These are phyloP conservation scores for Megalops cyprinoides DNA, from an alignment of 2,797 vertebrate species.

Conservation along the genomic window DNA sequence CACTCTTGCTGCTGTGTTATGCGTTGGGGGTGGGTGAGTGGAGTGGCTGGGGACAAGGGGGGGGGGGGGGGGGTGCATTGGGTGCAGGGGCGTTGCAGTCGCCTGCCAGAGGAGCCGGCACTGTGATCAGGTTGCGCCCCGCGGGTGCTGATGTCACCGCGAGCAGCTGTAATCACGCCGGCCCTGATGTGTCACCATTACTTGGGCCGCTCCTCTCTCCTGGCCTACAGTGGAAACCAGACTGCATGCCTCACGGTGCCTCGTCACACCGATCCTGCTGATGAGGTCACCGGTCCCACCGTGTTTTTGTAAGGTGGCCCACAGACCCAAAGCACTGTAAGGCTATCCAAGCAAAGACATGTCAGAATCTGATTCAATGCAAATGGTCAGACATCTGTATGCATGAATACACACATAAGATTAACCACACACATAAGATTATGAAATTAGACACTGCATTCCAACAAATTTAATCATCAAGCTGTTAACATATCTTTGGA, in stretches of 20 bases:
- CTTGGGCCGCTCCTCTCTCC: not conserved
- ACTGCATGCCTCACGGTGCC: not conserved
- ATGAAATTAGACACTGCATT: not conserved
- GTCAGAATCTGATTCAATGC: too few species aligned
- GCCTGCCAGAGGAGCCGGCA: conserved; percentile 67
- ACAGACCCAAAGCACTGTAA: not conserved
- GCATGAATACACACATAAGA: too few species aligned
- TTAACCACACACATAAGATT: too few species aligned
- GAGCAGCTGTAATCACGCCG: conserved; percentile 1
- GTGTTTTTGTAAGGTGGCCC: too few species aligned
- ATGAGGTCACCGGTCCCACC: too few species aligned
- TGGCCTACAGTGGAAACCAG: not conserved
- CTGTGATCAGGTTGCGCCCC: conserved; percentile 73
- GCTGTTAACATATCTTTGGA: not conserved
- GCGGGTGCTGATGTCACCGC: conserved; percentile 51
- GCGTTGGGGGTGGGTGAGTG: conserved; percentile 46
- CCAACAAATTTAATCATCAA: not conserved
- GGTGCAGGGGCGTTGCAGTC: conserved; percentile 47
- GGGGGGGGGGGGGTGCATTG: conserved; percentile 22
- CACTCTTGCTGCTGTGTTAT: conserved; percentile 31
- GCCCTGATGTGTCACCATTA: not conserved
- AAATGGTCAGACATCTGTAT: too few species aligned
- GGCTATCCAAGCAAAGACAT: too few species aligned
- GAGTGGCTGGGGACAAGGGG: not conserved
- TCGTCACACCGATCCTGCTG: too few species aligned